Conservation (phyloP, 2,888 invertebrate genomes). For the Epinotia demarniana region DNA sequence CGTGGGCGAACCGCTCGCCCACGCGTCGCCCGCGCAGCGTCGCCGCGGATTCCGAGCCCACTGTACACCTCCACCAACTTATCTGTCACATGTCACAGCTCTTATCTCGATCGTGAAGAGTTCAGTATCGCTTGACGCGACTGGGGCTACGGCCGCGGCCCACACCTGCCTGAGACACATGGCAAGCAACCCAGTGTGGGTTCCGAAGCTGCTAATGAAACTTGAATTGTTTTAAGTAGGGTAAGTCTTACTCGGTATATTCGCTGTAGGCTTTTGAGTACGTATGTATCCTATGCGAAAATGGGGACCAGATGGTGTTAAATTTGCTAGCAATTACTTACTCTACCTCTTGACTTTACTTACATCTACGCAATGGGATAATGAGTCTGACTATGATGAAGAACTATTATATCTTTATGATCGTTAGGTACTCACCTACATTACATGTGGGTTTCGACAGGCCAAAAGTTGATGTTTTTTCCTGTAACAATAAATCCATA, state of each 20-base stretch:
- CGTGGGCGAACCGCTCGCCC: slow-evolving; percentile 77
- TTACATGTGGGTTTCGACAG: slow-evolving; percentile 54
- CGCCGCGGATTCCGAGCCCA: slow-evolving; percentile 78
- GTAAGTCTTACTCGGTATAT: slow-evolving; percentile 22
- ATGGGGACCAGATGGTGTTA: background rate
- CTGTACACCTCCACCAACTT: slow-evolving; percentile 45
- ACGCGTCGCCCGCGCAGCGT: slow-evolving; percentile 60
- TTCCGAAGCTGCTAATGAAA: slow-evolving; percentile 38
- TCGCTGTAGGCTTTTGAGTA: slow-evolving; percentile 7
- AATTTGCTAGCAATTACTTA: background rate
- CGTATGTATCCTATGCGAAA: background rate
- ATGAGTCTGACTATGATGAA: background rate
- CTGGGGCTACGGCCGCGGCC: slow-evolving; percentile 18
- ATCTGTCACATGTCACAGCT: slow-evolving; percentile 1
- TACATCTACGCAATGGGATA: background rate
- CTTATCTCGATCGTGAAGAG: slow-evolving; percentile 4
- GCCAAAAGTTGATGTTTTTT: slow-evolving; percentile 35
- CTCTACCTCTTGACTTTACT: background rate
- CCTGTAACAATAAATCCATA: slow-evolving; percentile 53
- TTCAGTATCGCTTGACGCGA: slow-evolving; percentile 2
- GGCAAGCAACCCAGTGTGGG: slow-evolving; percentile 40
- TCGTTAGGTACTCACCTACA: slow-evolving; percentile 60
- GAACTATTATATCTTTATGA: background rate
- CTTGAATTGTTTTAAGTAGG: slow-evolving; percentile 38
- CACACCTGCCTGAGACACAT: slow-evolving; percentile 44